Evolutionary conservation across 2,888 invertebrate species (phyloP).

Genomic region (Drosophila sordidula): DNA sequence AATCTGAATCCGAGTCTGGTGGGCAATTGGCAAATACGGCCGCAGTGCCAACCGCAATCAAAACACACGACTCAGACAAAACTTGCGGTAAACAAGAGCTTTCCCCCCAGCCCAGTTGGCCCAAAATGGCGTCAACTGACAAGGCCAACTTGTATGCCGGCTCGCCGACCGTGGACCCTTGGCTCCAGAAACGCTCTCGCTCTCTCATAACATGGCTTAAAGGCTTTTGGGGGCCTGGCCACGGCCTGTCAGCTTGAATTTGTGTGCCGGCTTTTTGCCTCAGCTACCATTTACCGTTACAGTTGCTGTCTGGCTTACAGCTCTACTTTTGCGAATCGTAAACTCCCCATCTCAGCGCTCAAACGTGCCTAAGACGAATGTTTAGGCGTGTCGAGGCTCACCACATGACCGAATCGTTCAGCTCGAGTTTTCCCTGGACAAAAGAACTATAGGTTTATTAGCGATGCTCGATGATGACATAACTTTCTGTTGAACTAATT

Average conservation of each 20-base stretch:
- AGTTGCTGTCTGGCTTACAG: constrained; percentile 14
- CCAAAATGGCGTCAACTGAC: constrained; percentile 54
- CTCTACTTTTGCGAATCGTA: constrained; percentile 30
- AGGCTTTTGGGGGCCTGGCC: constrained; percentile 52
- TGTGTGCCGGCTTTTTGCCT: constrained; percentile 46
- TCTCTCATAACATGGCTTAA: constrained; percentile 56
- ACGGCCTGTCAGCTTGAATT: constrained; percentile 68
- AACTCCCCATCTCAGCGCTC: constrained; percentile 30
- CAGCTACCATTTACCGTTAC: constrained; percentile 6
- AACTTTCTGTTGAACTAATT: too few species aligned
- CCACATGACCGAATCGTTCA: constrained; percentile 24
- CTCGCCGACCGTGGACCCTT: neutral
- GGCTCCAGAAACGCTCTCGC: constrained; percentile 17
- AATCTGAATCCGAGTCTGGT: constrained; percentile 17
- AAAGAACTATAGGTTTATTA: neutral
- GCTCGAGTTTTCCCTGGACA: neutral
- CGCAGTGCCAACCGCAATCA: constrained; percentile 52
- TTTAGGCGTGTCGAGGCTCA: constrained; percentile 19
- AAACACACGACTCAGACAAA: constrained; percentile 44
- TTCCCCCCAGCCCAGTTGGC: neutral
- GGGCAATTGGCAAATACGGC: constrained; percentile 36
- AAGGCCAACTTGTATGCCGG: constrained; percentile 38
- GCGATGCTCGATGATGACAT: too few species aligned
- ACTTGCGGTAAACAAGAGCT: constrained; percentile 53
- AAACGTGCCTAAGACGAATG: constrained; percentile 37